Base-by-base conservation (phyloP, 2,113 vertebrate genomes). In the Gallinago paraguaiae region DNA sequence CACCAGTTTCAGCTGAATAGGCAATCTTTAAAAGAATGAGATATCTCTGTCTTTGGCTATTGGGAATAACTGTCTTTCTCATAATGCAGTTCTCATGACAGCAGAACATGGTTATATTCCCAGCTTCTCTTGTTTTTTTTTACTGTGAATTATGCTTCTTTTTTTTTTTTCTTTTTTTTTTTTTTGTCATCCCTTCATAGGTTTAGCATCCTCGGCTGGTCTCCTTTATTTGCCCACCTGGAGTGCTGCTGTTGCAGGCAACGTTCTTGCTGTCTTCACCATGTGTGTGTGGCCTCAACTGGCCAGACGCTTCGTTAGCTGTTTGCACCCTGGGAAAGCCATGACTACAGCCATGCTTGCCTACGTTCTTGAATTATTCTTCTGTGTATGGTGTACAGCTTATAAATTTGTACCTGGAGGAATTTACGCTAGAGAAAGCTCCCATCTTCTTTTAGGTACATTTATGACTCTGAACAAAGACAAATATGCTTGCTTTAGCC, bases 361-460 rank as follows among this genome's bases (percentile, higher is more conserved):
- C 64, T 98, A 96, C 22, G 27, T 97, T 70, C 86, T 98, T 67
- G 97, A 97, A 39, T 60, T 94, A 17, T 96, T 98, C 94, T 98
- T 98, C 91, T 98, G 97, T 85, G 98, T 97, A 0, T 98, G 98
- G 97, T 98, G 97, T 86, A 98, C 98, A 53, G 98, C 97, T 92
- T 98, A 98, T 70, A 98, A 98, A 83, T 98, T 98, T 94, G 98
- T 98, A 43, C 98, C 98, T 13, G 98, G 98, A 96, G 98, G 98
- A 84, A 77, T 96, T 94, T 98, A 98, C 0, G 28, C 93, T 50
- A 96, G 98, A 98, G 98, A 98, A 96, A 97, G 97, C 64, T 98
- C 97, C 16, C 97, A 98, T 86, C 93, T 98, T 79, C 97, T 98
- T 96, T 92, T 98, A 95, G 98, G 98, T 98, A 96, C 8, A 0